Conservation (phyloP, 2,113 vertebrate species). For the Rhinoptilus africanus region DNA sequence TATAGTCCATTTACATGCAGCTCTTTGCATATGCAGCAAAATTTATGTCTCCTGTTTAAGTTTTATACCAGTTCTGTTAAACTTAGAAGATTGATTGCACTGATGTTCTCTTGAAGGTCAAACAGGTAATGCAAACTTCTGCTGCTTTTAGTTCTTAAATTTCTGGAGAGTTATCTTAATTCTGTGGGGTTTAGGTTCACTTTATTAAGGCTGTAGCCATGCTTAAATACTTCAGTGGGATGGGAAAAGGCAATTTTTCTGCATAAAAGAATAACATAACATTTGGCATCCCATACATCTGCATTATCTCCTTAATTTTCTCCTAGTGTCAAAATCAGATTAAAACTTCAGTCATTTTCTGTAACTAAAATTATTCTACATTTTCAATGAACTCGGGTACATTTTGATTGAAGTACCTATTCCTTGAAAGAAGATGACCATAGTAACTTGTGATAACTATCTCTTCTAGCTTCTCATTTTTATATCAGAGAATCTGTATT, state of each 20-base stretch:
- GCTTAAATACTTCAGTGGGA: neutral
- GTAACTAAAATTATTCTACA: neutral
- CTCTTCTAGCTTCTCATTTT: neutral
- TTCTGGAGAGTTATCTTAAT: neutral
- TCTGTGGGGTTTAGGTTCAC: neutral
- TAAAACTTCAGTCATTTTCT: neutral
- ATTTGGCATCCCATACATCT: neutral
- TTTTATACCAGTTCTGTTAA: constrained; percentile 22
- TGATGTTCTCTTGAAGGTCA: constrained; percentile 17
- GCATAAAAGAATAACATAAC: neutral
- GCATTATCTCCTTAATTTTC: neutral
- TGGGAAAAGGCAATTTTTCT: neutral
- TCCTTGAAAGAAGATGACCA: neutral
- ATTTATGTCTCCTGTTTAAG: constrained; percentile 22
- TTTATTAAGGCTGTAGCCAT: neutral
- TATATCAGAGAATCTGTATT: neutral
- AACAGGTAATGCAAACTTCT: neutral
- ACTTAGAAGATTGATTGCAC: neutral
- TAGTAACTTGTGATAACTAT: neutral
- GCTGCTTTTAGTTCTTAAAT: neutral
- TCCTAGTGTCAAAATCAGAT: neutral
- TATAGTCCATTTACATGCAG: constrained; percentile 10
- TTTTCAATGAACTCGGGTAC: neutral
- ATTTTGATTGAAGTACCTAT: neutral
- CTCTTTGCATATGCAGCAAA: constrained; percentile 11